phyloP scores from a whole-genome alignment of 2,797 vertebrate genomes.

The Morelia viridis region DNA sequence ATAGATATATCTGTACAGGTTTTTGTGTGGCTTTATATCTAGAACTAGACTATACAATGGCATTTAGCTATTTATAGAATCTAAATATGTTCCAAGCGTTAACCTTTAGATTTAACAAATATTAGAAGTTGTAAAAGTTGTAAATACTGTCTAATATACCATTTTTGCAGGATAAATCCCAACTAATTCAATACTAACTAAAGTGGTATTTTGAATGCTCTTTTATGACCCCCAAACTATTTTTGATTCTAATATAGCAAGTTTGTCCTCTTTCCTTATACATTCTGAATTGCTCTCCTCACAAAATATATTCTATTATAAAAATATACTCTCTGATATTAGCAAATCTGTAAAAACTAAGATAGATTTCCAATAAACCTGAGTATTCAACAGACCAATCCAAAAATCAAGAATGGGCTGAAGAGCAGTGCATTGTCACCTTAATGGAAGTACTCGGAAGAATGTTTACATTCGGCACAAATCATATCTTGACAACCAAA shows the following conservation, averaged over 20 bases:
- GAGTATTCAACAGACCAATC: slow-evolving; percentile 43
- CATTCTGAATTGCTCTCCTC: slow-evolving; percentile 25
- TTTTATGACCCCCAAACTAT: slow-evolving; percentile 38
- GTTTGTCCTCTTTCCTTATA: slow-evolving; percentile 14
- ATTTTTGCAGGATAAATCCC: slow-evolving; percentile 48
- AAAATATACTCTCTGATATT: slow-evolving; percentile 35
- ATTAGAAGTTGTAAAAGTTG: slow-evolving; percentile 45
- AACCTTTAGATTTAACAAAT: slow-evolving; percentile 40
- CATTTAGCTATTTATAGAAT: slow-evolving; percentile 7
- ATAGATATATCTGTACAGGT: background rate
- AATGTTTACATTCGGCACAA: slow-evolving; percentile 20
- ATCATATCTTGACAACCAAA: background rate
- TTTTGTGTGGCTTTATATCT: background rate
- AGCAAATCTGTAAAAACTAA: slow-evolving; percentile 43
- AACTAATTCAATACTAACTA: slow-evolving; percentile 24
- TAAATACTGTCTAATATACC: slow-evolving; percentile 59
- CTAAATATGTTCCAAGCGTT: slow-evolving; percentile 36
- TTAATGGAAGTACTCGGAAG: slow-evolving; percentile 12
- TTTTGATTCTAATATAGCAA: slow-evolving; percentile 45
- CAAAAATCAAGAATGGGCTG: slow-evolving; percentile 42
- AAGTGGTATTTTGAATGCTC: slow-evolving; percentile 46
- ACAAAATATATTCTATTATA: slow-evolving; percentile 26
- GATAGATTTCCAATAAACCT: slow-evolving; percentile 37
- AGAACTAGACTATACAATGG: background rate
- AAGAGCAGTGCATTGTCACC: slow-evolving; percentile 3